Percentiles rank a stretch among this genome's conserved stretches.
Evolutionary conservation across 2,888 invertebrate species (phyloP).

Genomic region (Eupithecia subumbrata): DNA sequence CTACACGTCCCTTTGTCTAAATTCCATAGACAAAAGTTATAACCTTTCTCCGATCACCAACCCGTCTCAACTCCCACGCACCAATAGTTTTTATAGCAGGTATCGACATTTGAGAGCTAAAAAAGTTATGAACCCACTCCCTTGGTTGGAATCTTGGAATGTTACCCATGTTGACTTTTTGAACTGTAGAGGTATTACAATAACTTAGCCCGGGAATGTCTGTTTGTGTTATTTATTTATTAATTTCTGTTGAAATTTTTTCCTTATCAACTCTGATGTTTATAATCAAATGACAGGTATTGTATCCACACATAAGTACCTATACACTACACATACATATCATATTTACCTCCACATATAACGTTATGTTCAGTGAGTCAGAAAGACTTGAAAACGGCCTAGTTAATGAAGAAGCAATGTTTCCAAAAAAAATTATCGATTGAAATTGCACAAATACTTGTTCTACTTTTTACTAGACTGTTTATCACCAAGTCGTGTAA

Average conservation of each 20-base stretch:
- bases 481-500: conserved; percentile 5
- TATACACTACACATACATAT: too few species aligned
- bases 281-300: conserved; percentile 9
- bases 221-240: too few species aligned
- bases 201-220: conserved; percentile 12
- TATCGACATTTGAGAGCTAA: conserved; percentile 25
- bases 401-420: neutral
- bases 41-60: conserved; percentile 46
- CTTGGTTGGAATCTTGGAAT: conserved; percentile 21
- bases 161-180: conserved; percentile 36
- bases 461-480: conserved; percentile 7
- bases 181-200: conserved; percentile 25
- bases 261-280: conserved; percentile 7
- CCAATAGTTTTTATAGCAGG: conserved; percentile 33
- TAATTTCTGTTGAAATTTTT: conserved; percentile 15
- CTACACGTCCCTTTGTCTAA: conserved; percentile 47
- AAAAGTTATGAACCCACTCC: conserved; percentile 21
- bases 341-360: neutral
- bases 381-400: neutral
- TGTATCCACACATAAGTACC: too few species aligned
- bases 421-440: neutral
- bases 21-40: conserved; percentile 45
- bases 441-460: neutral
- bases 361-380: neutral
- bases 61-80: conserved; percentile 43